Base-by-base conservation (phyloP, 2,888 invertebrate species). In the Acleris laterana region DNA sequence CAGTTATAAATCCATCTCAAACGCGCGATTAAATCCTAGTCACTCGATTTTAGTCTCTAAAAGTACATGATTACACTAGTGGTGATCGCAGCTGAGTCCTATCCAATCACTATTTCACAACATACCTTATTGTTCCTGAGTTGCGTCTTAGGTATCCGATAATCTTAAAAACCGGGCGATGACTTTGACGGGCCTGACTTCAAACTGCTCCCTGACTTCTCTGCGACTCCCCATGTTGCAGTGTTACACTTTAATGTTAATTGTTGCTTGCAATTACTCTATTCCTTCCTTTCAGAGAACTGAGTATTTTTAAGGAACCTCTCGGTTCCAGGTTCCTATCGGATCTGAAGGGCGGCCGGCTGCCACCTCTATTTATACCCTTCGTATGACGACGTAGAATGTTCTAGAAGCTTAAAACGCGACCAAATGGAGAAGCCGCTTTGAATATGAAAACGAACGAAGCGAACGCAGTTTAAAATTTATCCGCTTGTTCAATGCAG, bases 121-220 rank as follows among this genome's bases (percentile, higher is more conserved):
- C 66, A 20, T 66, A 66, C 66, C 66, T 66, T 56, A 46, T 56
- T 56, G 57, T 51, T 57, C 51, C 46, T 62, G 61, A 19, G 46
- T 61, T 48, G 53, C 49, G 50, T 42, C 55, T 50, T 46, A 49
- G 46, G 61, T 66, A 66, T 51, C 51, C 62, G 48, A 44, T 46
- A 56, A 63, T 5, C 25, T 65, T 61, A 57, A 52, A 66, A 56
- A 66, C 66, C 66, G 62, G 66, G 66, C 66, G 66, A 66, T 66
- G 66, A 66, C 65, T 28, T 44, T 20, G 38, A 50, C 46, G 17
- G 48, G 58, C 25, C 50, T 51, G 51, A 48, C 51, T 56, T 51
- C 32, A 56, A 61, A 52, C 52, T 56, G 48, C 61, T 66, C 61
- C 55, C 66, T 62, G 60, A 53, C 16, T 50, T 46, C 17, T 22